Evolutionary conservation across 2,888 invertebrate species (phyloP).

Genomic region (Esperia sulphurella): DNA sequence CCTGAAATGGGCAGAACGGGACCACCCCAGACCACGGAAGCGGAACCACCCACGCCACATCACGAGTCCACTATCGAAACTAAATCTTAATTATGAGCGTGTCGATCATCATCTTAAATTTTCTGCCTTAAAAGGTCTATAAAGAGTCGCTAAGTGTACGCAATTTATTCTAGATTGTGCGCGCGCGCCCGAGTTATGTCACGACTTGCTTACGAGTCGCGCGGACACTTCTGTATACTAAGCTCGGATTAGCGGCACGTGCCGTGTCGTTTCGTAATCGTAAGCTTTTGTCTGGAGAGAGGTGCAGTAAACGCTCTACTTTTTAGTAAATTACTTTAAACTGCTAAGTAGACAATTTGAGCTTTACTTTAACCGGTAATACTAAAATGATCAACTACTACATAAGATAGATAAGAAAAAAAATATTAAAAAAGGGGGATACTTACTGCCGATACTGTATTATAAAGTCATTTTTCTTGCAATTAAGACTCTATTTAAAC

Average conservation of each 20-base stretch:
- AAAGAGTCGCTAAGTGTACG: conserved; percentile 75
- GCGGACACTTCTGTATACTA: conserved; percentile 66
- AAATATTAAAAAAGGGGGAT: too few species aligned
- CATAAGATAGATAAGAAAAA: too few species aligned
- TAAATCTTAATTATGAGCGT: conserved; percentile 77
- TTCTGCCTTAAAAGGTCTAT: conserved; percentile 76
- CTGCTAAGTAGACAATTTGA: too few species aligned
- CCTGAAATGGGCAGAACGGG: conserved; percentile 38
- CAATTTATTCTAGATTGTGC: conserved; percentile 72
- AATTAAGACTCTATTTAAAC: too few species aligned
- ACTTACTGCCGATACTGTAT: too few species aligned
- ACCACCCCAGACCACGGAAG: conserved; percentile 71
- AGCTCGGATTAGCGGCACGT: conserved; percentile 40
- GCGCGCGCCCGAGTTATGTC: conserved; percentile 60
- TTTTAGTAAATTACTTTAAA: conserved; percentile 3
- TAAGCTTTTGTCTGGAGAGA: conserved; percentile 5
- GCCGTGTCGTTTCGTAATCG: conserved; percentile 39
- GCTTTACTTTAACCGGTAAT: too few species aligned
- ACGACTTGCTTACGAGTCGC: conserved; percentile 49
- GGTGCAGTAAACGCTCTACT: conserved; percentile 5
- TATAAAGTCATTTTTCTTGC: too few species aligned
- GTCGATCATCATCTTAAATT: conserved; percentile 77
- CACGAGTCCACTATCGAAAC: conserved; percentile 61
- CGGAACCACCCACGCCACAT: conserved; percentile 73
- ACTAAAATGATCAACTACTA: too few species aligned